Percentiles rank a stretch among this genome's conserved stretches.
Conservation (phyloP, 2,888 invertebrate genomes). For the Ochropleura plecta region DNA sequence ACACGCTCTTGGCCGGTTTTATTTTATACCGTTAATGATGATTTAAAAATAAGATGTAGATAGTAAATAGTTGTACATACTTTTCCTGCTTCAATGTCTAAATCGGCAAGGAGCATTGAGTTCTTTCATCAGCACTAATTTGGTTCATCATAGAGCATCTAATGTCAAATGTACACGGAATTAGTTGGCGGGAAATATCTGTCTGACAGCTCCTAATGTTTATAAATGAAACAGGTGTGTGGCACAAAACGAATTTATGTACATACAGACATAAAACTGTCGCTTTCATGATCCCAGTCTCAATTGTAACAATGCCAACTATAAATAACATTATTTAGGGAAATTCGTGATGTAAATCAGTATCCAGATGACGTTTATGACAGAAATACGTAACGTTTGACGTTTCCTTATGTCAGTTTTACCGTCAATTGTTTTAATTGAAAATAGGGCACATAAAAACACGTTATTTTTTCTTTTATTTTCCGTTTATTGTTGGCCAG, state of each 20-base stretch:
- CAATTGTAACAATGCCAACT: constrained; percentile 45
- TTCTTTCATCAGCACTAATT: constrained; percentile 18
- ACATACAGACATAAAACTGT: constrained; percentile 48
- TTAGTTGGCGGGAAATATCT: constrained; percentile 61
- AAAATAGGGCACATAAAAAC: constrained; percentile 2
- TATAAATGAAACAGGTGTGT: constrained; percentile 62
- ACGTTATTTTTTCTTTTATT: constrained; percentile 11
- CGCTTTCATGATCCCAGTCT: constrained; percentile 36
- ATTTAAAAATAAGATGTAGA: constrained; percentile 21
- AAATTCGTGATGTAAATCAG: constrained; percentile 34
- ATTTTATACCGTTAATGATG: constrained; percentile 21
- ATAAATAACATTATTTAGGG: constrained; percentile 37
- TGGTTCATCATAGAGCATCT: constrained; percentile 28
- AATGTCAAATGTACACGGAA: constrained; percentile 40
- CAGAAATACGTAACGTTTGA: constrained; percentile 19
- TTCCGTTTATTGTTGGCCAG: background rate
- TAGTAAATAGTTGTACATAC: background rate
- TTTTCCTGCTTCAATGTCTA: background rate
- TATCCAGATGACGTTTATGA: constrained; percentile 41
- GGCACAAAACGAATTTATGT: constrained; percentile 53
- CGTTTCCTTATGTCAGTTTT: constrained; percentile 4
- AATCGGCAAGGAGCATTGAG: background rate
- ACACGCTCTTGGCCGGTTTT: too few species aligned
- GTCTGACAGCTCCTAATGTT: constrained; percentile 56
- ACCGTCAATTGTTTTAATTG: constrained; percentile 17